Conservation (phyloP, 92 coral and sea anemone genomes). For the Umimayanthus chanpuru region DNA sequence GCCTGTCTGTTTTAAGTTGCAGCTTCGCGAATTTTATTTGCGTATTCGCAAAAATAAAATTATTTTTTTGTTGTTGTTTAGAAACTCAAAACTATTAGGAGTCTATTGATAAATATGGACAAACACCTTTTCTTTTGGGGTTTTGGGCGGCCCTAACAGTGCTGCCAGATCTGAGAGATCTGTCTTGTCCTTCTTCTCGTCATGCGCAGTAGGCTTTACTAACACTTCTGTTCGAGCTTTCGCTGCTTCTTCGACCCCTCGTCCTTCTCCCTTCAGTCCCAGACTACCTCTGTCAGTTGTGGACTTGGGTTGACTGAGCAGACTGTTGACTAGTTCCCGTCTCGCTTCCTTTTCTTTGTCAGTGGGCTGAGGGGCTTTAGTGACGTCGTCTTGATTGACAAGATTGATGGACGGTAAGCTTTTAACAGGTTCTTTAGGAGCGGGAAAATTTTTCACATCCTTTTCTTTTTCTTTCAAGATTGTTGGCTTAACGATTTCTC, state of each 20-base stretch:
- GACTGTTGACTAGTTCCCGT: conserved; percentile 70
- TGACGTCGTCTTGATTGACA: conserved; percentile 19
- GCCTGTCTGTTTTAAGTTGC: background rate
- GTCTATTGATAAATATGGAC: no score
- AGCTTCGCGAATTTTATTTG: background rate
- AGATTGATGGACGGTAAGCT: conserved; percentile 31
- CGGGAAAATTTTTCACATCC: background rate
- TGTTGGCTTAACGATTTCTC: conserved; percentile 8
- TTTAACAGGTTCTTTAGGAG: conserved; percentile 6
- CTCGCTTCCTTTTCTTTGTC: conserved; percentile 70
- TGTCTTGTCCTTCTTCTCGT: conserved; percentile 54
- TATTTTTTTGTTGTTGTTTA: no score
- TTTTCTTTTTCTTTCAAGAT: conserved; percentile 39
- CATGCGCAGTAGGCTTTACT: conserved; percentile 41
- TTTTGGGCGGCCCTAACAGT: conserved; percentile 57
- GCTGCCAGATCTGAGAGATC: conserved; percentile 86
- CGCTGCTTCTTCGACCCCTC: conserved; percentile 53
- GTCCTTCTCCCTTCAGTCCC: conserved; percentile 83
- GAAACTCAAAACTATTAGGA: background rate
- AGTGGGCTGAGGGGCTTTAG: conserved; percentile 50
- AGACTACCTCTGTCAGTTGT: conserved; percentile 57
- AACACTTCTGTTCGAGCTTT: conserved; percentile 46
- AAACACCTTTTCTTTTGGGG: conserved; percentile 73
- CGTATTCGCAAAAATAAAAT: no score
- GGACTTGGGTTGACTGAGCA: conserved; percentile 62